These are phyloP conservation scores for Micropterix aruncella DNA, from an alignment of 2,888 invertebrate species.

Conservation along the genomic window DNA sequence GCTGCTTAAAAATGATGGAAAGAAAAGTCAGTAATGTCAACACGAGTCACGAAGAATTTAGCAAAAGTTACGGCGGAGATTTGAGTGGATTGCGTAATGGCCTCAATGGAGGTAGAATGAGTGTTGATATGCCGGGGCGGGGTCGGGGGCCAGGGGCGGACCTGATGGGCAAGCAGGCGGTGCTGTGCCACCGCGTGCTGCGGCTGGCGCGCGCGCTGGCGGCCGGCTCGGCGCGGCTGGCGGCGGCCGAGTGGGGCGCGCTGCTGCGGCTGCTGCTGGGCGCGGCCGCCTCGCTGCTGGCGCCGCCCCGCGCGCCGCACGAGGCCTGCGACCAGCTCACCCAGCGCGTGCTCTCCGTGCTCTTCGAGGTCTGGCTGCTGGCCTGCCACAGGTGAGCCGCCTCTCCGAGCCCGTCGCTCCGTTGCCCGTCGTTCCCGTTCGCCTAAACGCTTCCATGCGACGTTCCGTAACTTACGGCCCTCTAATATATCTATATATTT, in stretches of 20 bases:
- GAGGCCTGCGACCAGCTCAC: constrained; percentile 93
- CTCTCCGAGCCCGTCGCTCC: neutral
- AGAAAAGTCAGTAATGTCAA: too few relatives aligned
- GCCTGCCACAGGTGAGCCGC: constrained; percentile 43
- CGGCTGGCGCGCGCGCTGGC: constrained; percentile 64
- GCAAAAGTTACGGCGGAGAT: too few relatives aligned
- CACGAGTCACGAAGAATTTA: too few relatives aligned
- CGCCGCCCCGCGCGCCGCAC: constrained; percentile 87
- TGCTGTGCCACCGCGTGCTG: constrained; percentile 82
- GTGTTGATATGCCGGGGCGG: constrained; percentile 1
- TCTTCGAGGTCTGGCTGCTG: constrained; percentile 68
- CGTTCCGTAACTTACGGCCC: too few relatives aligned
- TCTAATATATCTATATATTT: constrained; percentile 1
- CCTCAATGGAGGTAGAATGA: too few relatives aligned
- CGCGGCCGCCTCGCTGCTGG: constrained; percentile 80
- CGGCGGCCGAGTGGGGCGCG: constrained; percentile 83
- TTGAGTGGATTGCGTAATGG: too few relatives aligned
- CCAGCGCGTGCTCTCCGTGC: constrained; percentile 83
- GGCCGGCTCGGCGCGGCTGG: constrained; percentile 39
- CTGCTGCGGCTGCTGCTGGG: constrained; percentile 75
- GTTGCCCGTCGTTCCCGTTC: neutral
- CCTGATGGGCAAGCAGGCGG: constrained; percentile 84
- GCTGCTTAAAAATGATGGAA: too few relatives aligned
- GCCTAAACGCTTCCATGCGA: neutral
- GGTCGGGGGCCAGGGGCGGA: constrained; percentile 56